phyloP scores from a whole-genome alignment of 2,797 vertebrate genomes.

The Notolabrus celidotus region DNA sequence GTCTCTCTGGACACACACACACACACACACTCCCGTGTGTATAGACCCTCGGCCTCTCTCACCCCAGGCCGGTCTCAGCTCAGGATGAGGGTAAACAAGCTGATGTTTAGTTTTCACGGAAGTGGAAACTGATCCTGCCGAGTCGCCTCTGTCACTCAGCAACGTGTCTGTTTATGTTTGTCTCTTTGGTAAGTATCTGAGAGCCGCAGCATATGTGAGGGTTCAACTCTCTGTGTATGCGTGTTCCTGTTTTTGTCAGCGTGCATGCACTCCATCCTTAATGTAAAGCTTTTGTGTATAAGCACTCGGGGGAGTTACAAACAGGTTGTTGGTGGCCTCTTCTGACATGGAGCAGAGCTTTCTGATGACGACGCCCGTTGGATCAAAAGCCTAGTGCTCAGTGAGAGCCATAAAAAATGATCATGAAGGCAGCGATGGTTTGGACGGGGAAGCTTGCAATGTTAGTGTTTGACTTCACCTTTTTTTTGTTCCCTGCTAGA shows the following conservation, averaged over 20 bases:
- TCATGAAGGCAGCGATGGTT: no score
- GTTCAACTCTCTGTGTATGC: constrained; percentile 23
- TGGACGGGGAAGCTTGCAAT: no score
- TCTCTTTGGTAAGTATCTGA: constrained; percentile 64
- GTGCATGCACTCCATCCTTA: constrained; percentile 18
- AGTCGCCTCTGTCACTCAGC: constrained; percentile 78
- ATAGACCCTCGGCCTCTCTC: constrained; percentile 34
- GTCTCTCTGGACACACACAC: constrained; percentile 30
- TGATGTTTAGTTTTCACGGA: constrained; percentile 82
- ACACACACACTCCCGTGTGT: constrained; percentile 9
- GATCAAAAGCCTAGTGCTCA: no score
- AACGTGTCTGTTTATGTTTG: constrained; percentile 74
- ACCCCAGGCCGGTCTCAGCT: constrained; percentile 41
- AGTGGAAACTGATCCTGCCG: constrained; percentile 75
- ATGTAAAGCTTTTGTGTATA: constrained; percentile 14
- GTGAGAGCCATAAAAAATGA: no score
- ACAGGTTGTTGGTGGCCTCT: constrained; percentile 12
- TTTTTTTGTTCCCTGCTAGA: no score
- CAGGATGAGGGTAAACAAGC: constrained; percentile 76
- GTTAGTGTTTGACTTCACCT: no score
- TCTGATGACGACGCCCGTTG: not conserved
- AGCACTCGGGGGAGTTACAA: not conserved
- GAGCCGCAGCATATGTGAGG: constrained; percentile 60
- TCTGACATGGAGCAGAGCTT: not conserved
- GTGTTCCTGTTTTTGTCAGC: constrained; percentile 27